Conservation (phyloP, 2,113 vertebrate species). For the Thunnus thynnus region DNA sequence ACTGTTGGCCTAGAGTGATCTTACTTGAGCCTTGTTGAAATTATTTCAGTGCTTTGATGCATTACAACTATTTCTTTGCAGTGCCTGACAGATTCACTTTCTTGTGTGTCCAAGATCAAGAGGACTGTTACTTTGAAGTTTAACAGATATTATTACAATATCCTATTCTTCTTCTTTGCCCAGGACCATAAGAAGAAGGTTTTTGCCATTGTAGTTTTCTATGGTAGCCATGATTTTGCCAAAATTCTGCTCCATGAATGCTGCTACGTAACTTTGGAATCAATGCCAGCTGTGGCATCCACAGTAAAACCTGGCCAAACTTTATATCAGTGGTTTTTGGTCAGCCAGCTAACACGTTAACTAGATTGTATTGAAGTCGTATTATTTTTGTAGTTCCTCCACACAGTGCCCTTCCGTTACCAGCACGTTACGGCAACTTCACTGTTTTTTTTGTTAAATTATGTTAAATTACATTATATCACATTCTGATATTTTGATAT, state of each 20-base stretch:
- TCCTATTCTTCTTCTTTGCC: conserved; percentile 19
- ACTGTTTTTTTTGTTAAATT: conserved; percentile 23
- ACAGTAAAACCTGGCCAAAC: conserved; percentile 39
- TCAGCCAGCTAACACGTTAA: conserved; percentile 9
- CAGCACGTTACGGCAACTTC: conserved; percentile 28
- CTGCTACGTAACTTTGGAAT: conserved; percentile 67
- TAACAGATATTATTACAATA: conserved; percentile 37
- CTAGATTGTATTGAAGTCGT: conserved; percentile 22
- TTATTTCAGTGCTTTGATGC: conserved; percentile 64
- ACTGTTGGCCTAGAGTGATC: conserved; percentile 47
- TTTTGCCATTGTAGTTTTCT: conserved; percentile 33
- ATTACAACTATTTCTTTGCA: conserved; percentile 73
- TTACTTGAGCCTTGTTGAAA: conserved; percentile 64
- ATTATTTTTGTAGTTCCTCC: conserved; percentile 42
- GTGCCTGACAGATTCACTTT: conserved; percentile 76
- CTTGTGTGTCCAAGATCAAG: conserved; percentile 45
- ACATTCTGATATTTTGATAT: conserved; percentile 53
- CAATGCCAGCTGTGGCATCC: conserved; percentile 44
- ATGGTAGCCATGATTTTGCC: conserved; percentile 52
- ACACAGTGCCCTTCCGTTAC: conserved; percentile 54
- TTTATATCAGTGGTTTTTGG: conserved; percentile 15
- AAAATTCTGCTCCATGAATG: conserved; percentile 61
- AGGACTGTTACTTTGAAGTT: conserved; percentile 61
- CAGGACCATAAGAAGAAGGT: conserved; percentile 39
- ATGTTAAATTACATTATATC: conserved; percentile 36